Percentiles rank a stretch among this genome's conserved stretches.
Evolutionary conservation across 2,797 vertebrate genomes (phyloP).

Genomic region (Liparis tanakae): DNA sequence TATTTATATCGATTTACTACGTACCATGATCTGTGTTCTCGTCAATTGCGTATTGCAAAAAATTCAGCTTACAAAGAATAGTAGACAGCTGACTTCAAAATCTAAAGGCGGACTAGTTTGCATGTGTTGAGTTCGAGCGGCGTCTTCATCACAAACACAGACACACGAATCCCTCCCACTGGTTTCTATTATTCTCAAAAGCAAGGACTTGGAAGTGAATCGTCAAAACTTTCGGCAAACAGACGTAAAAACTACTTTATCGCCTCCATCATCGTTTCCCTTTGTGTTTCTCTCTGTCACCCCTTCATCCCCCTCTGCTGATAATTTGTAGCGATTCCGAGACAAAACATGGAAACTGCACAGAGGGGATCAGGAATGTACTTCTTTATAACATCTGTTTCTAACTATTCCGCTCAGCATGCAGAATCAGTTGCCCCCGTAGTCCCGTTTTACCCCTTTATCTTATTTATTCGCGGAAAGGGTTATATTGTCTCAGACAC

Average conservation of each 20-base stretch:
- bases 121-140: not conserved
- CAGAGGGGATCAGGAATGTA: conserved; percentile 65
- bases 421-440: conserved; percentile 59
- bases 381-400: conserved; percentile 69
- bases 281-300: conserved; percentile 44
- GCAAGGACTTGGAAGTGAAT: conserved; percentile 40
- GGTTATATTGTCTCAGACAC: conserved; percentile 72
- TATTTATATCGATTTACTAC: not conserved
- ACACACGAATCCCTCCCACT: conserved; percentile 1
- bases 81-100: not conserved
- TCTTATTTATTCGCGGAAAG: conserved; percentile 78
- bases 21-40: not conserved
- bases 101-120: not conserved
- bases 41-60: not conserved
- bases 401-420: conserved; percentile 66
- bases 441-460: conserved; percentile 53
- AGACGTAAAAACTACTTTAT: conserved; percentile 36
- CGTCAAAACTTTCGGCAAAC: conserved; percentile 37
- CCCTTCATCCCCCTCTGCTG: conserved; percentile 33
- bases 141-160: not conserved
- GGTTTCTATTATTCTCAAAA: conserved; percentile 18
- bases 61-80: not conserved
- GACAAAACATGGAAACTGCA: conserved; percentile 67
- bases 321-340: conserved; percentile 55
- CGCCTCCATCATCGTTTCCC: conserved; percentile 35